These are phyloP conservation scores for Melipona quadrifasciata DNA, from an alignment of 1,140 invertebrate species.

Conservation along the genomic window DNA sequence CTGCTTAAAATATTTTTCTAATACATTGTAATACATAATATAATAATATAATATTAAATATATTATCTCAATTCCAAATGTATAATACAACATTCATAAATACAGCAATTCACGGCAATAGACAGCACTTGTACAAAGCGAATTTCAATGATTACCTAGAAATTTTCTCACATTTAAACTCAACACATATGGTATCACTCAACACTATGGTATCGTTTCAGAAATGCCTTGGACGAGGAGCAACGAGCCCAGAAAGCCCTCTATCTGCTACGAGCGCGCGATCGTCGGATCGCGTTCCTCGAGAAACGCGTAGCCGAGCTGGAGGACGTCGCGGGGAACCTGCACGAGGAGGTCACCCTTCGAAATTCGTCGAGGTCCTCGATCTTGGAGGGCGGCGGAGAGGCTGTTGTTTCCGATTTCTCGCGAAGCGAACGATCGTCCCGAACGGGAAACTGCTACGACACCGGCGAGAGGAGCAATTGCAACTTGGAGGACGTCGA, in stretches of 20 bases:
- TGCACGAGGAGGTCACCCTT: constrained; percentile 36
- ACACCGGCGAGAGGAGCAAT: not conserved
- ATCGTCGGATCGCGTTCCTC: constrained; percentile 45
- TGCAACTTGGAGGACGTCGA: not conserved
- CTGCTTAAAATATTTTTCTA: too few species aligned
- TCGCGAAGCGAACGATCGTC: not conserved
- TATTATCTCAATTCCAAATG: too few species aligned
- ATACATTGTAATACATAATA: too few species aligned
- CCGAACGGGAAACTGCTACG: not conserved
- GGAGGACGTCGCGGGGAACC: constrained; percentile 16
- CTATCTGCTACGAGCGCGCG: constrained; percentile 38
- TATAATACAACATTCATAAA: too few species aligned
- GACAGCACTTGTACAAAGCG: too few species aligned
- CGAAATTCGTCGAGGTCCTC: not conserved
- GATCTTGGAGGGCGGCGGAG: not conserved
- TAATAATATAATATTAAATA: too few species aligned
- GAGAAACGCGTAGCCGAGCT: constrained; percentile 51
- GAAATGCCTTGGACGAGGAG: constrained; percentile 57
- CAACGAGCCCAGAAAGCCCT: constrained; percentile 52
- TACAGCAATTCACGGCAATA: too few species aligned
- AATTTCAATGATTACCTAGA: too few species aligned
- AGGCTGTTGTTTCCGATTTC: not conserved
- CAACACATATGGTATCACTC: not conserved
- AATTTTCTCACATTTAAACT: too few species aligned
- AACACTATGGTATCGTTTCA: constrained; percentile 30